phyloP scores from a whole-genome alignment of 1,140 invertebrate genomes.

The Teleogryllus occipitalis region DNA sequence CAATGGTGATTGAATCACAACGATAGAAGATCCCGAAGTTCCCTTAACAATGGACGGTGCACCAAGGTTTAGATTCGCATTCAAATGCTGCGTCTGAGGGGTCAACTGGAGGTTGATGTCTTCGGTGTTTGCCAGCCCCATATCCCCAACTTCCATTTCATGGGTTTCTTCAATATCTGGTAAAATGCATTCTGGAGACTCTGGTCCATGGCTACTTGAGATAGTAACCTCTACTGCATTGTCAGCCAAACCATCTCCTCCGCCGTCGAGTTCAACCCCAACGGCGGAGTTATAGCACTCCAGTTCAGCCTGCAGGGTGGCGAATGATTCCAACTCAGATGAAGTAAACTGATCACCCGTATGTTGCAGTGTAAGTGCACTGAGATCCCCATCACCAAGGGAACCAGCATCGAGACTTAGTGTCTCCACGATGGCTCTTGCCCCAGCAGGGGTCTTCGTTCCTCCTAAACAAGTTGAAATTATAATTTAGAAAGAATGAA shows the following conservation, averaged over 20 bases:
- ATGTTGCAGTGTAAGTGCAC: conserved; percentile 32
- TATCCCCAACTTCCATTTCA: background rate
- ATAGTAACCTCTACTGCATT: conserved; percentile 32
- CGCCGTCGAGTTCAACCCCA: conserved; percentile 39
- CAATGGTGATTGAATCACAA: conserved; percentile 20
- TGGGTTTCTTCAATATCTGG: conserved; percentile 16
- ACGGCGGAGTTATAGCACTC: conserved; percentile 32
- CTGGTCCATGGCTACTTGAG: conserved; percentile 23
- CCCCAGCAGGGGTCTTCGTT: conserved; percentile 22
- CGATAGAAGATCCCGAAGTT: conserved; percentile 18
- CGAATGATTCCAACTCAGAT: conserved; percentile 21
- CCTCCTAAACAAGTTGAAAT: conserved; percentile 15
- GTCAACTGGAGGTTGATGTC: background rate
- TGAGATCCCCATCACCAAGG: conserved; percentile 34
- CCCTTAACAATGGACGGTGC: background rate
- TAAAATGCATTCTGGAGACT: conserved; percentile 19
- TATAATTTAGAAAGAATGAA: background rate
- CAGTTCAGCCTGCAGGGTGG: conserved; percentile 22
- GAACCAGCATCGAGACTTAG: conserved; percentile 31
- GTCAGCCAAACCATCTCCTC: conserved; percentile 34
- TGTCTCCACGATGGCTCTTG: conserved; percentile 35
- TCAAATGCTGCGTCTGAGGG: background rate
- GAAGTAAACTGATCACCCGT: conserved; percentile 20
- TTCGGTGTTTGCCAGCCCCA: background rate
- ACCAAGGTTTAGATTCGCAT: background rate